Percentiles rank a stretch among this genome's conserved stretches.
phyloP scores from a whole-genome alignment of 2,797 vertebrate species.

The Eupleurogrammus muticus region DNA sequence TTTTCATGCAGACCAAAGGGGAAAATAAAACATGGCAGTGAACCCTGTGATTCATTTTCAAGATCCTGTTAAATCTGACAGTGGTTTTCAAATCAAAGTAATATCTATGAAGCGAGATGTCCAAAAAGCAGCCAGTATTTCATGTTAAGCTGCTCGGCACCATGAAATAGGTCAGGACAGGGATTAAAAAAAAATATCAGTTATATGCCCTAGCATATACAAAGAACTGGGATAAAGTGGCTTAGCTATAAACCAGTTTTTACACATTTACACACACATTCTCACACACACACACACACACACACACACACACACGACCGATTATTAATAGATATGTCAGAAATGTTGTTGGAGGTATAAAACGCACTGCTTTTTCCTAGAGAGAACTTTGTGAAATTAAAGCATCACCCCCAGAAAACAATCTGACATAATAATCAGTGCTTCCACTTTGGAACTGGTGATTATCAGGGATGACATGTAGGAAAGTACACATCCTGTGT shows the following conservation, averaged over 20 bases:
- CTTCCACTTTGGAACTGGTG: slow-evolving; percentile 18
- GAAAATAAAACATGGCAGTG: background rate
- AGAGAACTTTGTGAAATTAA: background rate
- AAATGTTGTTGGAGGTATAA: background rate
- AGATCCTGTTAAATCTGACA: background rate
- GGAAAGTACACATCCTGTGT: slow-evolving; percentile 54
- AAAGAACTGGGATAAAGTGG: slow-evolving; percentile 52
- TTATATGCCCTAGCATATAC: slow-evolving; percentile 44
- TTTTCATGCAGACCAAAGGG: background rate
- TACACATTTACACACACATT: slow-evolving; percentile 20
- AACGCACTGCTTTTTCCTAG: background rate
- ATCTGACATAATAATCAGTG: slow-evolving; percentile 1
- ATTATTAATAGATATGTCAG: background rate
- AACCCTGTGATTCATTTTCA: background rate
- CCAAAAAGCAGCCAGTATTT: slow-evolving; percentile 50
- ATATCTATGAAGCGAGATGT: slow-evolving; percentile 37
- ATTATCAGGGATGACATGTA: slow-evolving; percentile 14
- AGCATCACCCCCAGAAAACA: background rate
- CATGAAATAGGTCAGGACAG: slow-evolving; percentile 76
- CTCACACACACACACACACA: slow-evolving; percentile 22
- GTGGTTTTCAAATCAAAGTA: slow-evolving; percentile 22
- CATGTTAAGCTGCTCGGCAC: slow-evolving; percentile 64
- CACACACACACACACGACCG: slow-evolving; percentile 15
- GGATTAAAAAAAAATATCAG: slow-evolving; percentile 79
- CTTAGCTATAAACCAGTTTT: slow-evolving; percentile 48